A percentile compares a stretch with the other conserved stretches of the same genome.
These are phyloP conservation scores for Lycaon pictus DNA, from an alignment of 2,113 vertebrate species.

Conservation along the genomic window DNA sequence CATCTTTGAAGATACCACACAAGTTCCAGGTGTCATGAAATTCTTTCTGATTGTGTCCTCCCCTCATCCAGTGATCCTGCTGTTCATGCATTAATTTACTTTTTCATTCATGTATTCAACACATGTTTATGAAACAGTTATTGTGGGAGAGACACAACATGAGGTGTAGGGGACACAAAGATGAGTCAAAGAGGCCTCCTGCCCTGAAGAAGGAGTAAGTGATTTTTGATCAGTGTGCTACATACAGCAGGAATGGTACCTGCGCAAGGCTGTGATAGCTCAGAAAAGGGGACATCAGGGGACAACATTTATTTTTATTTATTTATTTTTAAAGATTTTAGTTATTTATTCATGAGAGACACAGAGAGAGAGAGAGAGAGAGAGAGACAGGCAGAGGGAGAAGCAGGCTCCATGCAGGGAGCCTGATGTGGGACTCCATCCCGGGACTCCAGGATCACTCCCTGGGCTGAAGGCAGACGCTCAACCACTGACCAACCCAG, in stretches of 20 bases:
- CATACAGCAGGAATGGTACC: not conserved
- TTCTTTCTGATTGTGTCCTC: not conserved
- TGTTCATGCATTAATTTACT: not conserved
- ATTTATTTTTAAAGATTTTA: too few relatives aligned
- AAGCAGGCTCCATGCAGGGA: too few relatives aligned
- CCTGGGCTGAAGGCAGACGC: too few relatives aligned
- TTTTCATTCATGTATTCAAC: not conserved
- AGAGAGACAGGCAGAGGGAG: too few relatives aligned
- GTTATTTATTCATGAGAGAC: too few relatives aligned
- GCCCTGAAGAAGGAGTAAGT: not conserved
- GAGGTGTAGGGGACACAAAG: not conserved
- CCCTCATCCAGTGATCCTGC: not conserved
- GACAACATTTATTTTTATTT: not conserved
- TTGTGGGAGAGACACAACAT: not conserved
- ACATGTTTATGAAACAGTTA: not conserved
- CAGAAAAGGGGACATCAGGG: not conserved
- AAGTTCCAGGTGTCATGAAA: not conserved
- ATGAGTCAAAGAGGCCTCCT: not conserved
- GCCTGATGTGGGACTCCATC: too few relatives aligned
- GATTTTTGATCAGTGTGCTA: not conserved
- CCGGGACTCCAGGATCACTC: too few relatives aligned
- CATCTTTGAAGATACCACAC: not conserved
- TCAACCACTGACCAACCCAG: too few relatives aligned
- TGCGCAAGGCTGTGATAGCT: fast-evolving
- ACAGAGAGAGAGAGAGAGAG: too few relatives aligned